These are phyloP conservation scores for Laterallus jamaicensis DNA, from an alignment of 2,113 vertebrate genomes.

Conservation along the genomic window DNA sequence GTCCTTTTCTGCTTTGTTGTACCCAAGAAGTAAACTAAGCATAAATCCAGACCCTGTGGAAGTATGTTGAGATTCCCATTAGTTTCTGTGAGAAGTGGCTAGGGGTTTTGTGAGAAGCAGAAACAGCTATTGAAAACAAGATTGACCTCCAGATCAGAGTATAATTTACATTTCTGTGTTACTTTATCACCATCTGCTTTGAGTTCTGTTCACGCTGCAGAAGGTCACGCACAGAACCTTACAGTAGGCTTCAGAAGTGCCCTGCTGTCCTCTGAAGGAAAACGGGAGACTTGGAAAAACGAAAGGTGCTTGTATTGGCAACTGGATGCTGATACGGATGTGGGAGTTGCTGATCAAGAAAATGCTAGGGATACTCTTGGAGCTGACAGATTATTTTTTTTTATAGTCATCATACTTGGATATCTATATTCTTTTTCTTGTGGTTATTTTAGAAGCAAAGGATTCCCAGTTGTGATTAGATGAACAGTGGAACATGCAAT, in stretches of 20 bases:
- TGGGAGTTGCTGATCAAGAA: background rate
- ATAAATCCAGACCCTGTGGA: background rate
- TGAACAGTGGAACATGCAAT: background rate
- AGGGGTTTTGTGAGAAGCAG: background rate
- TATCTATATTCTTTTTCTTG: background rate
- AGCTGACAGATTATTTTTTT: background rate
- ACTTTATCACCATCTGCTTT: conserved; percentile 24
- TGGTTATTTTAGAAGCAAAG: background rate
- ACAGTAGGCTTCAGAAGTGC: background rate
- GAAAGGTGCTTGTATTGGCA: background rate
- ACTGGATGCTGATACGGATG: background rate
- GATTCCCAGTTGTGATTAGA: background rate
- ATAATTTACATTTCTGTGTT: background rate
- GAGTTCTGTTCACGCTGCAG: background rate
- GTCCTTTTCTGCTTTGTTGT: background rate
- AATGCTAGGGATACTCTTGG: background rate
- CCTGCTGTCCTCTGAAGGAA: conserved; percentile 11
- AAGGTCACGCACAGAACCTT: background rate
- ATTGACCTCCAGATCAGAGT: conserved; percentile 4
- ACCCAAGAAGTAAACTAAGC: background rate
- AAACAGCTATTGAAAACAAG: conserved; percentile 27
- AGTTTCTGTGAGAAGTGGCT: background rate
- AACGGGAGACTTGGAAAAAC: background rate
- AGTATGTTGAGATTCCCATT: background rate
- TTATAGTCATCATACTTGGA: background rate